These are phyloP conservation scores for Synanthedon vespiformis DNA, from an alignment of 2,888 invertebrate species.

Conservation along the genomic window DNA sequence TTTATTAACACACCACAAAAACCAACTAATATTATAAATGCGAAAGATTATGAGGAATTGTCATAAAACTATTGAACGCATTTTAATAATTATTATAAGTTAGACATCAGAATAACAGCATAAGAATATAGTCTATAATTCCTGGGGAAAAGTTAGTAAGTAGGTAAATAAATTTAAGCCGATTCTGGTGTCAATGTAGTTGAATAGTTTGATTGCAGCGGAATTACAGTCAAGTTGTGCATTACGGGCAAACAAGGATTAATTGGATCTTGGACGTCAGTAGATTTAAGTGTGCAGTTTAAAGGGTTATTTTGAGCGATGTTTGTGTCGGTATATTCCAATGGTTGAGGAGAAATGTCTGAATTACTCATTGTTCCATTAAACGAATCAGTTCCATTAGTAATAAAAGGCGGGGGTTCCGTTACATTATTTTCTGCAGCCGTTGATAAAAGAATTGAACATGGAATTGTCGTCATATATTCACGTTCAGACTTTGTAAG, in stretches of 20 bases:
- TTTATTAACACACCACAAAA: too few relatives aligned
- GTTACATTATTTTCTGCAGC: constrained; percentile 64
- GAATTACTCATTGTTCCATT: constrained; percentile 14
- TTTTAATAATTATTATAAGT: neutral
- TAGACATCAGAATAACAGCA: neutral
- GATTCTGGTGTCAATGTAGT: constrained; percentile 4
- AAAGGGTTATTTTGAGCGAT: constrained; percentile 13
- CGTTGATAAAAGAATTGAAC: constrained; percentile 51
- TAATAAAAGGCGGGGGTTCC: constrained; percentile 33
- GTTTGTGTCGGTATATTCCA: constrained; percentile 21
- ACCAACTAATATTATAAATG: too few relatives aligned
- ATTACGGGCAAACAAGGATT: constrained; percentile 51
- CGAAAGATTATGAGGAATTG: too few relatives aligned
- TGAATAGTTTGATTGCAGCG: constrained; percentile 18
- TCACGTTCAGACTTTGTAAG: constrained; percentile 50
- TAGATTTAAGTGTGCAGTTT: constrained; percentile 34
- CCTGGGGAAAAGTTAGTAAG: too few relatives aligned
- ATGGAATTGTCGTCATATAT: constrained; percentile 61
- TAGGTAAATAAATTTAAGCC: constrained; percentile 1
- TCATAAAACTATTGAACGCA: too few relatives aligned
- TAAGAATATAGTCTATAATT: neutral
- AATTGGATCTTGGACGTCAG: constrained; percentile 46
- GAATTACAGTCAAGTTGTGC: constrained; percentile 51
- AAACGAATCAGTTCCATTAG: constrained; percentile 16
- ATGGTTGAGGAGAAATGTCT: constrained; percentile 20